Conservation (phyloP, 2,113 vertebrate genomes). For the Crotalus viridis region DNA sequence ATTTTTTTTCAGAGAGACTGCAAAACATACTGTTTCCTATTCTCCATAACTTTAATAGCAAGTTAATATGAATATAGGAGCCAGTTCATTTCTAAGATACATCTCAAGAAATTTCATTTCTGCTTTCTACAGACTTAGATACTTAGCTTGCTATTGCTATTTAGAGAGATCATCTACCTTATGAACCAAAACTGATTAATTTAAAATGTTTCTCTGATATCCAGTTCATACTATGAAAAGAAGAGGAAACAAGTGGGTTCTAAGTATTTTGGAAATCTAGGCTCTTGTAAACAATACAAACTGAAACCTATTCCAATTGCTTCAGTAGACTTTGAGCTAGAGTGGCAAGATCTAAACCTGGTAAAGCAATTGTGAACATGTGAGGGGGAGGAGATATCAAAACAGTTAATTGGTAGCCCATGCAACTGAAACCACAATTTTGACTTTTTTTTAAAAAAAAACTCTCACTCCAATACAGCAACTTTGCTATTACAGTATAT, state of each 20-base stretch:
- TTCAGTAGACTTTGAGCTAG: background rate
- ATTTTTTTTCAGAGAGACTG: background rate
- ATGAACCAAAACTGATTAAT: background rate
- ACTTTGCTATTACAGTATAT: no score
- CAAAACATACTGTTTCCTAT: background rate
- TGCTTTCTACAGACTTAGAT: background rate
- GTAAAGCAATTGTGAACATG: background rate
- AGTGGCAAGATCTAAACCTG: background rate
- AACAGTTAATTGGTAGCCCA: background rate
- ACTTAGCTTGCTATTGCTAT: background rate
- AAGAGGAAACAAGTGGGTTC: background rate
- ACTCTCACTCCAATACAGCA: background rate
- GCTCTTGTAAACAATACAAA: background rate
- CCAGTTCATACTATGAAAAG: background rate
- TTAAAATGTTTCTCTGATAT: background rate
- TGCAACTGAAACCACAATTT: background rate
- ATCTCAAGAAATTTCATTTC: background rate
- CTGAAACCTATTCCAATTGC: background rate
- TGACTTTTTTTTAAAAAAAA: background rate
- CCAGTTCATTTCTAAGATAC: background rate
- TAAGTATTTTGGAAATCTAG: background rate
- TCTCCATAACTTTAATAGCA: background rate
- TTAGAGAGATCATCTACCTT: background rate
- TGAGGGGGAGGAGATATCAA: background rate
- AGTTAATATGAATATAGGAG: background rate